Evolutionary conservation across 2,888 invertebrate genomes (phyloP).

Genomic region (Clistopyga incitator): DNA sequence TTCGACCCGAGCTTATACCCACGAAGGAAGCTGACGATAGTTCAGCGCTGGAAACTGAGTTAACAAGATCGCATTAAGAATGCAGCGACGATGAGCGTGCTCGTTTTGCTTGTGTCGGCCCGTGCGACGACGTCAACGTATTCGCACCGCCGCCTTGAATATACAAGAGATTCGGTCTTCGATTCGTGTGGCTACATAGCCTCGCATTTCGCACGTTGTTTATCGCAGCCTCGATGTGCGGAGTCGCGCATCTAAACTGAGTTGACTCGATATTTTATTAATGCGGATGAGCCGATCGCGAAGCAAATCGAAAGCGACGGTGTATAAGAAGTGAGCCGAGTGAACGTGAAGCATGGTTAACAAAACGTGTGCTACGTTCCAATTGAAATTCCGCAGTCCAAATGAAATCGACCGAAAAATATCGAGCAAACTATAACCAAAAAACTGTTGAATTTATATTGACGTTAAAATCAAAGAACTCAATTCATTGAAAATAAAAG

Average conservation of each 20-base stretch:
- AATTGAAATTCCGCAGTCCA: not conserved
- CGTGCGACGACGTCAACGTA: slow-evolving; percentile 9
- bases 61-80: slow-evolving; percentile 72
- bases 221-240: not conserved
- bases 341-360: not conserved
- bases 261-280: slow-evolving; percentile 4
- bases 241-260: not conserved
- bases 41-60: slow-evolving; percentile 65
- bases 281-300: slow-evolving; percentile 5
- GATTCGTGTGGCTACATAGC: not conserved
- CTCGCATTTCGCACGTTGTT: no score
- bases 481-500: not conserved
- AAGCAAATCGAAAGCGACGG: not conserved
- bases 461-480: not conserved
- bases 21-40: slow-evolving; percentile 46
- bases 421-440: not conserved
- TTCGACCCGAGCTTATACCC: slow-evolving; percentile 66
- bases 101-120: slow-evolving; percentile 4
- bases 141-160: slow-evolving; percentile 26
- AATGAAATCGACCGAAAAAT: slow-evolving; percentile 11
- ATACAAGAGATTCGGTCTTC: slow-evolving; percentile 20
- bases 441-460: not conserved
- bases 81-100: slow-evolving; percentile 67
- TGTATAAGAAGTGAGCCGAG: not conserved
- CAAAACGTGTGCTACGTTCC: no score